Evolutionary conservation across 2,797 vertebrate genomes (phyloP), one percentile per base, ranked within the genome.

Genomic region (Sternotherus odoratus): DNA sequence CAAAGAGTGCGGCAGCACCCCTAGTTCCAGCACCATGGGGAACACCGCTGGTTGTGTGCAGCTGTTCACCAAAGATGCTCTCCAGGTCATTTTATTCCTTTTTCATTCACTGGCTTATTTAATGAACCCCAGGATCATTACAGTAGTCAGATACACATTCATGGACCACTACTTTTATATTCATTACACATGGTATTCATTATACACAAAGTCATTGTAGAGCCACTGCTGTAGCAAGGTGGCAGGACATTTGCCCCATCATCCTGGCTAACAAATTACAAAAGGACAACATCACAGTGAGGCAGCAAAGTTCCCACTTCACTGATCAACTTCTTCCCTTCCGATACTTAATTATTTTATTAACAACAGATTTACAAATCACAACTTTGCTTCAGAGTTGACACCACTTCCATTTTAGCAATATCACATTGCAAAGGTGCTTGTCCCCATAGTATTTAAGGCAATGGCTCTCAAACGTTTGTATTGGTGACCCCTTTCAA

Each of bases 371-470:
- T 15, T 23, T 3, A 1, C 17, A 53, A 6, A 23, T 23, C 12
- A 77, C 53, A 80, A 8, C 12, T 75, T 75, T 30, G 39, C 7
- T 46, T 75, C 6, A 43, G 43, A 74, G 23, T 10, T 15, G 72
- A 8, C 28, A 6, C 2, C 0, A 16, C n/a, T n/a, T 78, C 9
- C 24, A 8, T 50, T n/a, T 78, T 11, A 77, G 16, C 2, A 8
- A 28, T 28, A 48, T 10, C 28, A 17, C 28, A 19, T 30, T 51
- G 5, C n/a, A 33, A 50, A 50, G 33, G 12, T 75, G 36, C 6
- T 74, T 74, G 39, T 46, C 43, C 46, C 23, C 13, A 30, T 15
- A 12, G 43, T 75, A 26, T 43, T 75, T 75, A 75, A 63, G 30
- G 6, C 60, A 17, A 63, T 24, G 23, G 53, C 8, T 53, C 53